These are phyloP conservation scores for Caenorhabditis doughertyi DNA, from an alignment of 2,888 invertebrate species.

Conservation along the genomic window DNA sequence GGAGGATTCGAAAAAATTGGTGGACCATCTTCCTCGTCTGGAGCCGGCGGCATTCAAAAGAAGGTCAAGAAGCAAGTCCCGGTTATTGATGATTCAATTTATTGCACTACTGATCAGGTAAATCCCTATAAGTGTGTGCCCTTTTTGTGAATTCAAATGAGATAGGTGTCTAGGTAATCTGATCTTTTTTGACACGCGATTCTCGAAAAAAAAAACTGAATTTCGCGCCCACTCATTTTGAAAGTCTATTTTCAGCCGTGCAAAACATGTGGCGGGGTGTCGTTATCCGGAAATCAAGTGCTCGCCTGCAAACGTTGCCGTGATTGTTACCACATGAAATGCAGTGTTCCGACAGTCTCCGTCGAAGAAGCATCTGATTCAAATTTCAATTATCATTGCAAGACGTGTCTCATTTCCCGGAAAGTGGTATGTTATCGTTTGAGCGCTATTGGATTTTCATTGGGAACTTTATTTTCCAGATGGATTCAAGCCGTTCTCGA, in stretches of 20 bases:
- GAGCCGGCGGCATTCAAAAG: slow-evolving; percentile 41
- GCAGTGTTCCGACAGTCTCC: slow-evolving; percentile 49
- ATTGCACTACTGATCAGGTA: slow-evolving; percentile 53
- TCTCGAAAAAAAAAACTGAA: not conserved
- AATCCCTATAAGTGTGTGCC: too few species aligned
- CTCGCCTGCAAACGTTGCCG: slow-evolving; percentile 40
- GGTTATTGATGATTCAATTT: slow-evolving; percentile 63
- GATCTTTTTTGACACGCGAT: not conserved
- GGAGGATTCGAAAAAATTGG: slow-evolving; percentile 3
- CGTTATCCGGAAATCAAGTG: slow-evolving; percentile 46
- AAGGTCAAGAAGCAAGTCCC: slow-evolving; percentile 55
- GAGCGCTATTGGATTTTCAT: not conserved
- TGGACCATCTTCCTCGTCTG: not conserved
- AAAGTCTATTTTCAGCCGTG: slow-evolving; percentile 41
- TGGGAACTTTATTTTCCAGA: slow-evolving; percentile 20
- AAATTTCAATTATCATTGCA: slow-evolving; percentile 40
- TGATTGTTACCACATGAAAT: slow-evolving; percentile 56
- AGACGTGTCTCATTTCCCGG: slow-evolving; percentile 37
- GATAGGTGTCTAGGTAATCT: not conserved
- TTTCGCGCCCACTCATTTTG: too few species aligned
- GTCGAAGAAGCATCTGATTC: slow-evolving; percentile 47
- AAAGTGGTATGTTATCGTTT: slow-evolving; percentile 30
- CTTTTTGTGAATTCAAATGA: not conserved
- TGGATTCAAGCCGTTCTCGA: slow-evolving; percentile 21
- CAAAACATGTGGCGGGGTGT: slow-evolving; percentile 39